Conservation (phyloP, 1,140 invertebrate species). For the Drosophila pseudoobscura region DNA sequence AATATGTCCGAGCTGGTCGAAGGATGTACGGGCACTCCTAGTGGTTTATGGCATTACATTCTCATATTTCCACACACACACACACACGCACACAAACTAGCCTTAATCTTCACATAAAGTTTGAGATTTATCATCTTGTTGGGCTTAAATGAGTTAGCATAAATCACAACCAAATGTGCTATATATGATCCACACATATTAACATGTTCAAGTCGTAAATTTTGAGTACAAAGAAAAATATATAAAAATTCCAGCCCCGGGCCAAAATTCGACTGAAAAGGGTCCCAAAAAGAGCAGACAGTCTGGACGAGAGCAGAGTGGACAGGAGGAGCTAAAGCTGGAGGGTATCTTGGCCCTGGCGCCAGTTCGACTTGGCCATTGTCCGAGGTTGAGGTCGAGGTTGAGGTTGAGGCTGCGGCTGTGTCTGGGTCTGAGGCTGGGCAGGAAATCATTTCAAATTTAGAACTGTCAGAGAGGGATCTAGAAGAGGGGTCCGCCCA, state of each 20-base stretch:
- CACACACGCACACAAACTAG: slow-evolving; percentile 1
- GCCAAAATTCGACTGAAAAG: slow-evolving; percentile 26
- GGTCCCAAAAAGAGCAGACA: slow-evolving; percentile 14
- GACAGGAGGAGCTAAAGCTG: not conserved
- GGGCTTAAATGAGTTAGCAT: slow-evolving; percentile 56
- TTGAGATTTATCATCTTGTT: slow-evolving; percentile 44
- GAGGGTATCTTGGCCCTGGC: slow-evolving; percentile 6
- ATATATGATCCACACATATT: slow-evolving; percentile 59
- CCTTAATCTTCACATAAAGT: slow-evolving; percentile 37
- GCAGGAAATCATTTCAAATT: slow-evolving; percentile 38
- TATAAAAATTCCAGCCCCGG: slow-evolving; percentile 33
- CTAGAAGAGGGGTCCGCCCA: not conserved
- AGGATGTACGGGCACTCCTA: too few species aligned
- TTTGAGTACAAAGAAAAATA: slow-evolving; percentile 41
- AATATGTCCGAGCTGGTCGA: too few species aligned
- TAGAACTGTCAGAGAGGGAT: slow-evolving; percentile 6
- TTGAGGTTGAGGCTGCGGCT: too few species aligned
- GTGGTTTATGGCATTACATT: not conserved
- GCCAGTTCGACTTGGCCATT: slow-evolving; percentile 16
- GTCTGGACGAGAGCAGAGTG: not conserved
- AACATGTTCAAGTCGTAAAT: slow-evolving; percentile 67
- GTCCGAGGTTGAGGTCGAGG: too few species aligned
- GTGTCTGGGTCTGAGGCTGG: not conserved
- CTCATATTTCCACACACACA: not conserved
- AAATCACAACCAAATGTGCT: slow-evolving; percentile 59